Base-by-base conservation (phyloP, 2,113 vertebrate genomes). In the Mirounga angustirostris region DNA sequence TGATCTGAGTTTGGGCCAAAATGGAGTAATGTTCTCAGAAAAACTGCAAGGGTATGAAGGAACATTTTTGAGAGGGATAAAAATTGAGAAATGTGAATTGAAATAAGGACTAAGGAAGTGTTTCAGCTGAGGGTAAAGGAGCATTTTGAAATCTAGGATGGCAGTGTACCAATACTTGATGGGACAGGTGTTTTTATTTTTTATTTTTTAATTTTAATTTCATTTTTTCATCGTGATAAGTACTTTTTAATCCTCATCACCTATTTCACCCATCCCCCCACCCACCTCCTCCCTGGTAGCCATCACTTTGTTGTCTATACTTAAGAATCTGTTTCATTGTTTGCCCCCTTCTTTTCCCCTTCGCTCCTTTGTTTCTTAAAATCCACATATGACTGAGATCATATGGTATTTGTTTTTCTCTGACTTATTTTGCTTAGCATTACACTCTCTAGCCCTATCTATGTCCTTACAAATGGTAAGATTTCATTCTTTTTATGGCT, bases 81-180 rank as follows among this genome's bases (percentile, higher is more conserved):
- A 94, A 21, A 73, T 21, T 76, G 96, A 95, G 74, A 86, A 80
- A 84, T 94, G 69, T 54, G 80, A 89, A 79, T 58, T 88, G 46
- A 97, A 95, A 95, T 97, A 43, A 95, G 30, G 59, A 54, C n/a
- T 63, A 58, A 50, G 56, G 50, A 83, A 86, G 12, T 93, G 63
- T 90, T 94, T n/a, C 78, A 74, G 71, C 52, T 78, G 15, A 1
- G 5, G 80, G 3, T 86, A 69, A 76, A 69, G 73, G 24, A 88
- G 11, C 11, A 43, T 91, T 96, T 87, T 97, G 33, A 63, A 85
- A 58, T 94, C 50, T 46, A 33, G 26, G 33, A 33, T 83, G 54
- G 26, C 43, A 79, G 36, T 81, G 16, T 2, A 87, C 30, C 43
- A 33, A 19, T 19, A 81, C 24, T 85, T 73, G 15, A 33, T 67